Conservation (phyloP, 2,797 vertebrate genomes). For the Agapornis canus region DNA sequence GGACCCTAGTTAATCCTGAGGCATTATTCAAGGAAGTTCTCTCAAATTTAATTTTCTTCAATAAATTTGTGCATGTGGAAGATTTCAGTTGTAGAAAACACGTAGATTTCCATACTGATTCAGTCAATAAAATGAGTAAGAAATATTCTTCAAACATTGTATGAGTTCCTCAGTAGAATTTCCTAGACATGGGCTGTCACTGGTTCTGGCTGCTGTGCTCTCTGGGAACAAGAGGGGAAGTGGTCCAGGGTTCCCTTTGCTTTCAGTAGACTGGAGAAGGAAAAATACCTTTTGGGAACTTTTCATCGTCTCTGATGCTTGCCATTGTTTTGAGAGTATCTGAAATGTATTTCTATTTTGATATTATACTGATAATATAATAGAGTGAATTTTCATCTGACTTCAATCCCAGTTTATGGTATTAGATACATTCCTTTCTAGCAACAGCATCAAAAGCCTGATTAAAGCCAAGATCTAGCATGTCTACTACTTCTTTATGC, state of each 20-base stretch:
- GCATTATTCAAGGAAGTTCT: neutral
- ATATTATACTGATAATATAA: neutral
- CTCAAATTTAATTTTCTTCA: neutral
- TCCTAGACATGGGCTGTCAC: fast-evolving
- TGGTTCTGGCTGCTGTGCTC: fast-evolving
- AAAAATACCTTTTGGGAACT: neutral
- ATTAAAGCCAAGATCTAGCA: neutral
- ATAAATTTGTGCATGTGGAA: neutral
- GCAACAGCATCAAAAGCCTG: neutral
- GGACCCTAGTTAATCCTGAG: neutral
- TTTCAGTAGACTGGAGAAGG: neutral
- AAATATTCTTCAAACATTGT: neutral
- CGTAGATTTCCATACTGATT: neutral
- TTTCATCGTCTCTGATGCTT: neutral
- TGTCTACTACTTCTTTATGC: neutral
- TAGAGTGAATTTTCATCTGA: neutral
- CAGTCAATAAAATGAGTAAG: neutral
- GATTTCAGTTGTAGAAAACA: neutral
- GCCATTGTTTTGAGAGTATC: neutral
- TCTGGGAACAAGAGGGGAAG: neutral
- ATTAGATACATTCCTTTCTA: neutral
- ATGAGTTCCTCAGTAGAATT: neutral
- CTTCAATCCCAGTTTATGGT: neutral
- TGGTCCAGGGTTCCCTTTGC: neutral
- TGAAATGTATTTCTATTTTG: neutral